phyloP scores from a whole-genome alignment of 2,888 invertebrate genomes.

The Machimus atricapillus region DNA sequence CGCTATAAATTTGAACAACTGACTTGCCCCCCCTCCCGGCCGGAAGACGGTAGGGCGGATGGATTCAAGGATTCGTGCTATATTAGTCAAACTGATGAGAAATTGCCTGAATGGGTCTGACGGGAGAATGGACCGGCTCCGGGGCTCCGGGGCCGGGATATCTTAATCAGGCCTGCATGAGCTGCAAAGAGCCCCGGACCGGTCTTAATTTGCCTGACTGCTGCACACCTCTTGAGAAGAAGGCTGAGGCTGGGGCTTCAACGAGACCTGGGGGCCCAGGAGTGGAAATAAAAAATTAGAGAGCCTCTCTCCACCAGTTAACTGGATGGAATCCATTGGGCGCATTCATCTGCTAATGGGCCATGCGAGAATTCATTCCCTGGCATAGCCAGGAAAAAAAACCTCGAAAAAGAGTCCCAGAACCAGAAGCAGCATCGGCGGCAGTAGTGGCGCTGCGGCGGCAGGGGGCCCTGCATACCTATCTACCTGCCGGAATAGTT shows the following conservation, averaged over 20 bases:
- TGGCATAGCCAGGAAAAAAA: slow-evolving; percentile 12
- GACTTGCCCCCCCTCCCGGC: slow-evolving; percentile 43
- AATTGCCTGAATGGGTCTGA: slow-evolving; percentile 24
- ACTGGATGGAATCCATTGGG: slow-evolving; percentile 44
- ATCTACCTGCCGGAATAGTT: slow-evolving; percentile 32
- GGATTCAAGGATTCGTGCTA: slow-evolving; percentile 23
- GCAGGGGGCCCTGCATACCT: slow-evolving; percentile 7
- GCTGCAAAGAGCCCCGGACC: slow-evolving; percentile 2
- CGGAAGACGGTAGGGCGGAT: slow-evolving; percentile 18
- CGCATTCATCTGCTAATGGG: slow-evolving; percentile 48
- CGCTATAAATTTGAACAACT: slow-evolving; percentile 46
- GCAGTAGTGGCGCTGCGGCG: slow-evolving; percentile 30
- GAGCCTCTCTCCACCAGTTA: slow-evolving; percentile 11
- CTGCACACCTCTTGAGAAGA: slow-evolving; percentile 36
- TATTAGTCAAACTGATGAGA: slow-evolving; percentile 34
- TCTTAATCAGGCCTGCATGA: slow-evolving; percentile 26
- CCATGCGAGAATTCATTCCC: slow-evolving; percentile 45
- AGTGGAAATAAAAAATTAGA: slow-evolving; percentile 20
- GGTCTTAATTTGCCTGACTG: slow-evolving; percentile 30
- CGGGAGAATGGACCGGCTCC: not conserved
- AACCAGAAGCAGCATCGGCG: slow-evolving; percentile 12
- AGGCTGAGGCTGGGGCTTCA: not conserved
- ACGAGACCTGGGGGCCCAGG: not conserved
- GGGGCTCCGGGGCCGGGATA: not conserved
- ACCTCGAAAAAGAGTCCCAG: not conserved